A percentile compares a stretch with the other conserved stretches of the same genome.
Conservation (phyloP, 2,888 invertebrate species). For the Polydrusus pterygomalis region DNA sequence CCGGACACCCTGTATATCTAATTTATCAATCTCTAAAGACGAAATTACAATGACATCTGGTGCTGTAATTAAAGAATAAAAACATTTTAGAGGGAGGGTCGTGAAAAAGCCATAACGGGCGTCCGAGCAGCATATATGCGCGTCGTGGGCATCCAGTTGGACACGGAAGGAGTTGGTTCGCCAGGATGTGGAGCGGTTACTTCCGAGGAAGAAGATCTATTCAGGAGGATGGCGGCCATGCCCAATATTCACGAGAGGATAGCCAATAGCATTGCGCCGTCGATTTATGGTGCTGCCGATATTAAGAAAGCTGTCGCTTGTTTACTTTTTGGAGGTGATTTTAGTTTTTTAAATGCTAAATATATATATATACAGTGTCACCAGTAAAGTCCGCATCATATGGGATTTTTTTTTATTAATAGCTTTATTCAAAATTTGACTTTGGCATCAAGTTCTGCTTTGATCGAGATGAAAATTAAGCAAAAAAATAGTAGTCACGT, state of each 20-base stretch:
- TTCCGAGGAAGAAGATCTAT: slow-evolving; percentile 86
- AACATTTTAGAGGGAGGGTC: slow-evolving; percentile 76
- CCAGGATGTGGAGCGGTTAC: slow-evolving; percentile 76
- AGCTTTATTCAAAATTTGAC: too few relatives aligned
- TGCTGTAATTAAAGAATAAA: not conserved
- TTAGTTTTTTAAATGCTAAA: too few relatives aligned
- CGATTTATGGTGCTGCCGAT: slow-evolving; percentile 94
- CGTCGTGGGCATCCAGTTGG: slow-evolving; percentile 93
- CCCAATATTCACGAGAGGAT: slow-evolving; percentile 92
- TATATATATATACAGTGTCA: too few relatives aligned
- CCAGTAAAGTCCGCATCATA: too few relatives aligned
- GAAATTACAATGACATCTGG: too few relatives aligned
- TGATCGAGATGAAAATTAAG: too few relatives aligned
- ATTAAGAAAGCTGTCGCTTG: slow-evolving; percentile 98
- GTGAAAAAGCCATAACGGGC: slow-evolving; percentile 89
- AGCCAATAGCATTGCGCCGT: slow-evolving; percentile 94
- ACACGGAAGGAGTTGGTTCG: slow-evolving; percentile 84
- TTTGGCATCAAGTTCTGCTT: too few relatives aligned
- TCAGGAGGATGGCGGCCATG: slow-evolving; percentile 87
- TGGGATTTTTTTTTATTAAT: too few relatives aligned
- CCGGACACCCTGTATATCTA: too few relatives aligned
- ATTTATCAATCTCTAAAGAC: too few relatives aligned
- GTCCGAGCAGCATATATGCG: slow-evolving; percentile 96
- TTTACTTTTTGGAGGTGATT: slow-evolving; percentile 90
- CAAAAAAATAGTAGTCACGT: too few relatives aligned